These are phyloP conservation scores for Regulus satrapa DNA, from an alignment of 2,113 vertebrate species.

Conservation along the genomic window DNA sequence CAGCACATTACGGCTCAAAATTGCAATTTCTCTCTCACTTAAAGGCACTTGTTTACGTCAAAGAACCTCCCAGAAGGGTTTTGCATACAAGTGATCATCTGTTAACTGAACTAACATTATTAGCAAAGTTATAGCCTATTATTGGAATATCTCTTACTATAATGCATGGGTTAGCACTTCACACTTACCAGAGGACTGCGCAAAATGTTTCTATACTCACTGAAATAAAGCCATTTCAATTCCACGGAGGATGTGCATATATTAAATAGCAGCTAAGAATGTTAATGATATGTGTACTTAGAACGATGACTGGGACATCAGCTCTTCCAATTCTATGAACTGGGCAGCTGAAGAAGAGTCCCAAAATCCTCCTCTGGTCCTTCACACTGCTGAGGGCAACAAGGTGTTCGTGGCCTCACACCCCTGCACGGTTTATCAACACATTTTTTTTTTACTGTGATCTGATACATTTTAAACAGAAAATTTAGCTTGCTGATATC, in stretches of 20 bases:
- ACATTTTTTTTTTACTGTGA: neutral
- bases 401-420: neutral
- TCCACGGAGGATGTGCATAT: neutral
- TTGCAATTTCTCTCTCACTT: neutral
- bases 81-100: neutral
- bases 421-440: neutral
- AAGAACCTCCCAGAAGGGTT: conserved; percentile 9
- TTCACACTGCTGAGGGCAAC: neutral
- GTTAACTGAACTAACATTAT: neutral
- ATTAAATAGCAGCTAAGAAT: neutral
- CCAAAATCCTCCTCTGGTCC: neutral
- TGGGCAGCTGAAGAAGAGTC: neutral
- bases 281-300: neutral
- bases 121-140: neutral
- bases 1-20: neutral
- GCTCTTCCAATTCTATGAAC: neutral
- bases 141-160: neutral
- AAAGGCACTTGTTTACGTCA: conserved; percentile 12
- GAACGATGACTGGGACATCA: neutral
- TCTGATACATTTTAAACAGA: neutral
- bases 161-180: neutral
- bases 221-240: neutral
- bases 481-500: neutral
- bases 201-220: neutral
- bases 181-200: neutral